Base-by-base conservation (phyloP, 2,888 invertebrate genomes). In the Zhuqinia jingwanae region DNA sequence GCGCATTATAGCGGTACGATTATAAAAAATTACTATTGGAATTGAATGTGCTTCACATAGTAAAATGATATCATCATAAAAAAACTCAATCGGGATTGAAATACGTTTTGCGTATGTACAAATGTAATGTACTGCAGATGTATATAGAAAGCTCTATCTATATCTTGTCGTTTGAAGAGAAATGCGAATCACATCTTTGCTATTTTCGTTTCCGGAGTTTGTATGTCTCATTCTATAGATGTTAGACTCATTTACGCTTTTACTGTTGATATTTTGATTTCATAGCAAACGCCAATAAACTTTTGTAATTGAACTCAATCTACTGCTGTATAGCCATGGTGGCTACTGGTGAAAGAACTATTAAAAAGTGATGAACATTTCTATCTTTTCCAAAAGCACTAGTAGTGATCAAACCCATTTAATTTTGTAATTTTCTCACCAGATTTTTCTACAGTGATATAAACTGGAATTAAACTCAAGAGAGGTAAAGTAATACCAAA, bases 241-340 rank as follows among this genome's bases (percentile, higher is more conserved):
- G n/a, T n/a, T n/a, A n/a, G n/a, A n/a, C n/a, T n/a, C n/a, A n/a
- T n/a, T n/a, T n/a, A n/a, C n/a, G n/a, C n/a, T n/a, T n/a, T 2
- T 5, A 11, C 2, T 25, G 27, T 15, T 60, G 60, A 60, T 2
- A 13, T 25, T 8, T 76, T 53, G 36, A 36, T 3, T 8, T 36
- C 5, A 36, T 36, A 6, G 36, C 3, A 56, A 56, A 20, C 25
- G 25, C 36, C 30, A 36, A 56, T 56, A 76, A 76, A 76, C 30
- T 76, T 36, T 36, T 76, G 30, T 25, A 50, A 73, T 73, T 73
- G 47, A 76, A 76, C 56, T 56, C 53, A 36, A 2, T 76, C 56
- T 30, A 56, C 25, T 2, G n/a, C 30, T 2, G 22, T 58, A 13
- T 8, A 22, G 17, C 8, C 10, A 58, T n/a, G n/a, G n/a, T n/a